Evolutionary conservation across 2,113 vertebrate genomes (phyloP).

Genomic region (Brachypteracias leptosomus): DNA sequence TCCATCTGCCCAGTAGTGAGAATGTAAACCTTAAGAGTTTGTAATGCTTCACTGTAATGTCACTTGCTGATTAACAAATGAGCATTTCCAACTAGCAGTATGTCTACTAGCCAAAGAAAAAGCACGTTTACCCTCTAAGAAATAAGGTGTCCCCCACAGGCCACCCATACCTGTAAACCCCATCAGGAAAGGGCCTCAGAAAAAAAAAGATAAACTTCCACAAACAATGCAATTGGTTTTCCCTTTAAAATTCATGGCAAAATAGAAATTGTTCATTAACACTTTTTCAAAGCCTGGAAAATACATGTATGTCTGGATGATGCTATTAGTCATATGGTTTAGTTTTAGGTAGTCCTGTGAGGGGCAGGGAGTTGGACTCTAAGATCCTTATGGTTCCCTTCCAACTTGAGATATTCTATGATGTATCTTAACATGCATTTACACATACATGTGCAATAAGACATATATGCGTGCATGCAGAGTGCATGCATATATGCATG

Average conservation of each 20-base stretch:
- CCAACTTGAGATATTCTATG: not conserved
- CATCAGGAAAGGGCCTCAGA: not conserved
- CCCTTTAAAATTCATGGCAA: not conserved
- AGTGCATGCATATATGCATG: fast-evolving
- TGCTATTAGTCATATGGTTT: not conserved
- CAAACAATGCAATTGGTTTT: not conserved
- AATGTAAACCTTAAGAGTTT: not conserved
- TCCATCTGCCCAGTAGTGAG: not conserved
- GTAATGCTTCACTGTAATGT: not conserved
- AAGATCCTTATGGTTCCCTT: not conserved
- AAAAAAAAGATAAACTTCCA: not conserved
- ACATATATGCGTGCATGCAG: not conserved
- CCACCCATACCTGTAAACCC: not conserved
- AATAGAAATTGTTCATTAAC: not conserved
- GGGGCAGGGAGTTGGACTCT: not conserved
- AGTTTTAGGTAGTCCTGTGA: not conserved
- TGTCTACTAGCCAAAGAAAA: not conserved
- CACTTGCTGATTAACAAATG: not conserved
- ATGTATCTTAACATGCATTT: not conserved
- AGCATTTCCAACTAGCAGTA: not conserved
- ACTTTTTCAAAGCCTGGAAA: not conserved
- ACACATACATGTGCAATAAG: fast-evolving
- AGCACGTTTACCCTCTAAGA: not conserved
- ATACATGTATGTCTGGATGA: fast-evolving
- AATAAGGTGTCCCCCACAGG: not conserved